phyloP scores from a whole-genome alignment of 2,888 invertebrate species.

The Catocala fraxini region DNA sequence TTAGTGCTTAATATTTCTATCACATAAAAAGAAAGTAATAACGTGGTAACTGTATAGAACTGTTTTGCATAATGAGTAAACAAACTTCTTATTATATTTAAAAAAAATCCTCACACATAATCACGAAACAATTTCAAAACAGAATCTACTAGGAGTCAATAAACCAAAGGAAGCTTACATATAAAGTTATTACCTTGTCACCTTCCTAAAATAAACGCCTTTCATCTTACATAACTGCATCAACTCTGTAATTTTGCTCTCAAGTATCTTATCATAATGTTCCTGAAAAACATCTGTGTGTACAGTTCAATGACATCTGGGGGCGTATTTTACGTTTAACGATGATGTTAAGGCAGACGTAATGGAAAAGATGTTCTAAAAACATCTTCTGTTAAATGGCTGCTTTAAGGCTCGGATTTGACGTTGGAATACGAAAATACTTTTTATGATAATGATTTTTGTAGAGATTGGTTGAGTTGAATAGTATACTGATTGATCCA shows the following conservation, averaged over 20 bases:
- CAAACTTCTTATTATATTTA: no score
- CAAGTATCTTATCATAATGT: conserved; percentile 5
- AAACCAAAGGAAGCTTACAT: not conserved
- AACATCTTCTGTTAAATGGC: conserved; percentile 11
- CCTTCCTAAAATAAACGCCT: not conserved
- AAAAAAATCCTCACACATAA: no score
- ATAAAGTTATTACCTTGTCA: not conserved
- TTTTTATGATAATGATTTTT: no score
- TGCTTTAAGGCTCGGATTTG: conserved; percentile 5
- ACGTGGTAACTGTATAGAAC: no score
- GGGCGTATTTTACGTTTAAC: conserved; percentile 32
- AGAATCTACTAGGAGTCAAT: not conserved
- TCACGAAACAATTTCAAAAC: not conserved
- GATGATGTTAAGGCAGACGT: conserved; percentile 37
- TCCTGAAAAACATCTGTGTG: not conserved
- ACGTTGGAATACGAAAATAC: not conserved
- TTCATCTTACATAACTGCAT: conserved; percentile 3
- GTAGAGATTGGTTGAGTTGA: no score
- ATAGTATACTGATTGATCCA: no score
- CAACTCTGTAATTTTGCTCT: conserved; percentile 6
- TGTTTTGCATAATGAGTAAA: no score
- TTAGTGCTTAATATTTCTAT: no score
- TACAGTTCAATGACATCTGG: conserved; percentile 43
- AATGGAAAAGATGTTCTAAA: conserved; percentile 22
- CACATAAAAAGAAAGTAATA: no score